phyloP scores from a whole-genome alignment of 2,888 invertebrate genomes.

The Theristus sp. region DNA sequence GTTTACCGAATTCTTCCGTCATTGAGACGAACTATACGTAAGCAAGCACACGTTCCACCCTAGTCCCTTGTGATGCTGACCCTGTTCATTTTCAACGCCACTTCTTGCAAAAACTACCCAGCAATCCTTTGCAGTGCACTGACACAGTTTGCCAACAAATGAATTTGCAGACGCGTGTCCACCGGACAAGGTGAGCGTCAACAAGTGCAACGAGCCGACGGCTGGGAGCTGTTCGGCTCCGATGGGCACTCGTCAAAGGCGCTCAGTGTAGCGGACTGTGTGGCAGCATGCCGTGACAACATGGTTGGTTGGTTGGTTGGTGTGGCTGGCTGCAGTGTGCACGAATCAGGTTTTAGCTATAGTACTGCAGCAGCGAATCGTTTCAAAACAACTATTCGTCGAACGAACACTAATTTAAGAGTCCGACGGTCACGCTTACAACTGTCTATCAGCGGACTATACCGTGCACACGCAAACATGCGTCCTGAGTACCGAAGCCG shows the following conservation, averaged over 20 bases:
- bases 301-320: neutral
- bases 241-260: neutral
- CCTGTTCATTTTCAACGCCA: too few species aligned
- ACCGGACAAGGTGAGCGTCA: neutral
- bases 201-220: conserved; percentile 4
- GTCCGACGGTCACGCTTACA: conserved; percentile 2
- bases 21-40: too few species aligned
- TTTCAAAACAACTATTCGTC: neutral
- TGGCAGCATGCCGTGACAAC: conserved; percentile 1
- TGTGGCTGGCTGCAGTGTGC: neutral
- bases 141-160: too few species aligned
- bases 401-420: conserved; percentile 1
- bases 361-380: neutral
- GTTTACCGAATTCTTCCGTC: too few species aligned
- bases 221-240: conserved; percentile 5
- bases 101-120: too few species aligned
- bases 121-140: too few species aligned
- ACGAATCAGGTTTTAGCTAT: neutral
- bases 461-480: neutral
- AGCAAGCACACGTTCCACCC: too few species aligned
- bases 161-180: neutral
- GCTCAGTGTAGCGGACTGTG: conserved; percentile 5
- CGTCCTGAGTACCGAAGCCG: conserved; percentile 3
- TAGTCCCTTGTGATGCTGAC: too few species aligned
- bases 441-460: conserved; percentile 4